These are phyloP conservation scores for Nannoperca australis DNA, from an alignment of 2,797 vertebrate genomes.

Conservation along the genomic window DNA sequence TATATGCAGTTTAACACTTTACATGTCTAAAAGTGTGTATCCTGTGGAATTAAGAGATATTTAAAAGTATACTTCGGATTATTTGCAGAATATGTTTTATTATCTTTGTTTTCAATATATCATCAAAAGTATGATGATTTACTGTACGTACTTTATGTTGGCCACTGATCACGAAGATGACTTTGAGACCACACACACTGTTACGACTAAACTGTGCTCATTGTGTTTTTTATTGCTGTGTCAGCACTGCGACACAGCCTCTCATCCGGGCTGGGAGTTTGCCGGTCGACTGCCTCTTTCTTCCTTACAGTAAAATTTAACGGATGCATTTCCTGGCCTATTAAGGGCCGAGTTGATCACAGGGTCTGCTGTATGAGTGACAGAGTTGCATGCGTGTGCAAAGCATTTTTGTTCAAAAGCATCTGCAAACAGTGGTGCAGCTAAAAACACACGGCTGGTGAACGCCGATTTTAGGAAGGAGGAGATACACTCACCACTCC, in stretches of 20 bases:
- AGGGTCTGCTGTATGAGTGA: not conserved
- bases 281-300: not conserved
- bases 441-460: not conserved
- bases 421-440: not conserved
- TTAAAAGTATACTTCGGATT: not conserved
- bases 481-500: slow-evolving; percentile 92
- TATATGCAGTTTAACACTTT: not conserved
- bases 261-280: slow-evolving; percentile 6
- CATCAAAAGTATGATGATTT: slow-evolving; percentile 34
- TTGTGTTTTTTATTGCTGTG: slow-evolving; percentile 31
- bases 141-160: slow-evolving; percentile 14
- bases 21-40: not conserved
- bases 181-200: slow-evolving; percentile 48
- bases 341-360: not conserved
- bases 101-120: not conserved
- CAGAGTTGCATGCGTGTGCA: not conserved
- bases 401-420: slow-evolving; percentile 14
- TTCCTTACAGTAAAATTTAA: slow-evolving; percentile 7
- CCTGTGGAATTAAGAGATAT: not conserved
- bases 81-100: not conserved
- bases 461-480: not conserved
- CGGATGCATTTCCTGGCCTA: not conserved
- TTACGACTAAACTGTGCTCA: slow-evolving; percentile 7
- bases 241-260: slow-evolving; percentile 19
- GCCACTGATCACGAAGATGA: slow-evolving; percentile 13